Evolutionary conservation across 2,113 vertebrate species (phyloP).

Genomic region (Chitala chitala): DNA sequence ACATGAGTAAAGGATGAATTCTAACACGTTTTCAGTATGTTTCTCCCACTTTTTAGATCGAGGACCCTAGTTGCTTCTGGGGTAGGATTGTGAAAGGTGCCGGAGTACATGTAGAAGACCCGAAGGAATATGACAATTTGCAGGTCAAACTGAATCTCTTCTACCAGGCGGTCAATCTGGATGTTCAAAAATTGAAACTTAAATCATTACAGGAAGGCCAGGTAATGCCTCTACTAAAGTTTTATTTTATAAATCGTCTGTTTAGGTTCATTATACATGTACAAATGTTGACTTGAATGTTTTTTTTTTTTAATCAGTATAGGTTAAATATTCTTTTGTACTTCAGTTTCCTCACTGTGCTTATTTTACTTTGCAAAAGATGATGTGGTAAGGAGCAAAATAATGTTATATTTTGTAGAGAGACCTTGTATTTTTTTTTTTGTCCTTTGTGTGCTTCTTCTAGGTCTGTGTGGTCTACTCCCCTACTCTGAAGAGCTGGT

Average conservation of each 20-base stretch:
- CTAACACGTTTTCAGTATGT: not conserved
- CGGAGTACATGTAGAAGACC: constrained; percentile 7
- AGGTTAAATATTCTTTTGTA: not conserved
- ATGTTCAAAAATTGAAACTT: constrained; percentile 40
- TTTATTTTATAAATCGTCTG: not conserved
- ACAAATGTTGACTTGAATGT: not conserved
- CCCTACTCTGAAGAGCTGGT: constrained; percentile 50
- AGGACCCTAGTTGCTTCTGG: constrained; percentile 60
- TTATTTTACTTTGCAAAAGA: no score
- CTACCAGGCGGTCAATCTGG: constrained; percentile 45
- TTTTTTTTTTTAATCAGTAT: not conserved
- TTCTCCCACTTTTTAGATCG: constrained; percentile 43
- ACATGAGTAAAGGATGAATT: not conserved
- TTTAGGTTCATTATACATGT: not conserved
- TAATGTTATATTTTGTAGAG: no score
- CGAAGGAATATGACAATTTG: constrained; percentile 44
- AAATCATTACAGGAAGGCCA: constrained; percentile 43
- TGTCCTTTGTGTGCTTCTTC: not conserved
- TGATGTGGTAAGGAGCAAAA: no score
- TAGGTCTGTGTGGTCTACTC: constrained; percentile 63
- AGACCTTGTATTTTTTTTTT: not conserved
- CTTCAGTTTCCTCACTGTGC: not conserved
- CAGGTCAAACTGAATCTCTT: constrained; percentile 57
- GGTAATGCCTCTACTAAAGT: constrained; percentile 42
- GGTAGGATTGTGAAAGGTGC: constrained; percentile 35